Base-by-base conservation (phyloP, 2,888 invertebrate genomes). In the Eulithis testata region DNA sequence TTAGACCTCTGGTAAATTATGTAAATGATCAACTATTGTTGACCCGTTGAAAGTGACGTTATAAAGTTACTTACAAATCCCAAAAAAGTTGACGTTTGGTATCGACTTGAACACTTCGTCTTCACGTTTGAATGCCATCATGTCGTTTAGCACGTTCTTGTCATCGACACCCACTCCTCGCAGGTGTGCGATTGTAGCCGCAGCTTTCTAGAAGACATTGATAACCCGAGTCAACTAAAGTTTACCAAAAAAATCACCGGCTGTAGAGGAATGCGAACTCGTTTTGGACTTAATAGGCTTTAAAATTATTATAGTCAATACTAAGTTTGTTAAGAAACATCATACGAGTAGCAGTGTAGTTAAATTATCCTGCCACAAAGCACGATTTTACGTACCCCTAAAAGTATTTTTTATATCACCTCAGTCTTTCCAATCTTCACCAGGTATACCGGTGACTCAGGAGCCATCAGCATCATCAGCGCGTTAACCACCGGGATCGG, bases 361-460 rank as follows among this genome's bases (percentile, higher is more conserved):
- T 21, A 1, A 21, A 21, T 21, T 21, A 21, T 21, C 21, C 21
- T 21, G 21, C 2, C 21, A 21, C 21, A 21, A 21, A 2, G 21
- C 21, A 21, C 21, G 21, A 21, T 2, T 21, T 21, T 21, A 21
- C 21, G 2, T 21, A 21, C 2, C 21, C 21, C 21, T 21, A 21
- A 21, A 21, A 21, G 37, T 37, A 7, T 37, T 37, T 37, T 37
- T 37, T 37, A 37, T 37, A 37, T 8, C 6, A 37, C 37, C 37
- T 37, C 37, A 37, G 5, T 37, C 37, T 37, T 3, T 37, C 37
- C 37, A 37, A 37, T 73, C 50, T 88, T 88, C 2, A 89, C 76
- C 45, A 89, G 72, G 64, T 77, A 88, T 3, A 83, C 78, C 8
- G 90, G 90, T 0, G 90, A 87, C 63, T 90, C 89, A 3, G 90